Conservation (phyloP, 2,797 vertebrate species). For the Calcarius lapponicus region DNA sequence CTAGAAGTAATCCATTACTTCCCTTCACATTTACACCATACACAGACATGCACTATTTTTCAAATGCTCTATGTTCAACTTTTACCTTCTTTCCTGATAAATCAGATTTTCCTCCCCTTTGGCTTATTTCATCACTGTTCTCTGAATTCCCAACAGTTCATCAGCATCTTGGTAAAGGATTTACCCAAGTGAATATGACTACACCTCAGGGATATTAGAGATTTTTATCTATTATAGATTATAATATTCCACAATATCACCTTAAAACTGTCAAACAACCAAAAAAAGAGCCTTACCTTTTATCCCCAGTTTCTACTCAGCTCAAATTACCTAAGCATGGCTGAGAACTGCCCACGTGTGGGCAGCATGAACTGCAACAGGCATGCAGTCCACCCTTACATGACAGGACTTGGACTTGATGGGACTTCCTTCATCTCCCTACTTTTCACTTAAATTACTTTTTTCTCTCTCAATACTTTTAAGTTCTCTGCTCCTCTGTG, state of each 20-base stretch:
- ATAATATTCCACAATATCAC: not conserved
- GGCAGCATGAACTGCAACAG: not conserved
- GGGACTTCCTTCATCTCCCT: not conserved
- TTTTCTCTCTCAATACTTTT: not conserved
- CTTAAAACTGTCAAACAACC: not conserved
- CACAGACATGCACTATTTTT: not conserved
- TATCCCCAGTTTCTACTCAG: not conserved
- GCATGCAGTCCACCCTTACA: not conserved
- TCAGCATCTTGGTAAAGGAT: not conserved
- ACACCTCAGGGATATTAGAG: not conserved
- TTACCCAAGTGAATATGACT: not conserved
- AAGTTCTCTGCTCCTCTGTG: not conserved
- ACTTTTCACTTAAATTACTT: not conserved
- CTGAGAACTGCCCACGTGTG: not conserved
- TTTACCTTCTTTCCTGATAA: not conserved
- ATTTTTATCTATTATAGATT: not conserved
- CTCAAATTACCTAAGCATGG: not conserved
- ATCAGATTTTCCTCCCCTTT: not conserved
- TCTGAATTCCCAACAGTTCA: not conserved
- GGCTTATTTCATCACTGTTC: not conserved
- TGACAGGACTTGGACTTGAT: not conserved
- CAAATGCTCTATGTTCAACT: not conserved
- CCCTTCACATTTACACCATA: not conserved
- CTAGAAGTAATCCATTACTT: not conserved
- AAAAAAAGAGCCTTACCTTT: not conserved